Percentiles rank a stretch among this genome's conserved stretches.
Evolutionary conservation across 2,888 invertebrate species (phyloP).

Genomic region (Lepeophtheirus nordmannii): DNA sequence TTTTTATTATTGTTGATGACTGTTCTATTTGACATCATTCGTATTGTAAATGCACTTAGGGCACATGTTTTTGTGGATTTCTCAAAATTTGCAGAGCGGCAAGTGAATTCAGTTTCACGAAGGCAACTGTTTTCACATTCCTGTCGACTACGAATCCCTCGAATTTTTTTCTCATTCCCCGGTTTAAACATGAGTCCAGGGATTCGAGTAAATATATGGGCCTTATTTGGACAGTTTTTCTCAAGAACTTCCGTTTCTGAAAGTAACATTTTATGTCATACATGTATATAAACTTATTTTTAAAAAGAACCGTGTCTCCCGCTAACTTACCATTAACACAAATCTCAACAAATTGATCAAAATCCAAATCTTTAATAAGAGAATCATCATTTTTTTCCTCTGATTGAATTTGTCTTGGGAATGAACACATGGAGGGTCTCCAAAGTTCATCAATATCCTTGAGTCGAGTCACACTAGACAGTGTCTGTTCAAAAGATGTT

Average conservation of each 20-base stretch:
- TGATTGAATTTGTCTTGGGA: not conserved
- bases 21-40: not conserved
- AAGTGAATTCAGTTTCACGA: not conserved
- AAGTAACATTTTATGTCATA: not conserved
- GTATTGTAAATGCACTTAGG: not conserved
- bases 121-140: slow-evolving; percentile 3
- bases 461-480: not conserved
- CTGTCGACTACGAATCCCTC: not conserved
- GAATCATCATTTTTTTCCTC: not conserved
- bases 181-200: not conserved
- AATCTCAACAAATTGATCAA: slow-evolving; percentile 2
- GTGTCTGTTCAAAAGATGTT: not conserved
- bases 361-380: not conserved
- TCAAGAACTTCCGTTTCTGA: not conserved
- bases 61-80: not conserved
- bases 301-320: not conserved
- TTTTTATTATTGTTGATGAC: not conserved
- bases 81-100: slow-evolving; percentile 5
- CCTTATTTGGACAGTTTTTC: slow-evolving; percentile 1
- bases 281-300: not conserved
- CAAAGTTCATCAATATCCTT: not conserved
- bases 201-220: slow-evolving; percentile 6
- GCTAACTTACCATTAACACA: not conserved
- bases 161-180: not conserved
- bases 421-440: not conserved